phyloP scores from a whole-genome alignment of 2,113 vertebrate genomes.

The Poeciliopsis turrubarensis region DNA sequence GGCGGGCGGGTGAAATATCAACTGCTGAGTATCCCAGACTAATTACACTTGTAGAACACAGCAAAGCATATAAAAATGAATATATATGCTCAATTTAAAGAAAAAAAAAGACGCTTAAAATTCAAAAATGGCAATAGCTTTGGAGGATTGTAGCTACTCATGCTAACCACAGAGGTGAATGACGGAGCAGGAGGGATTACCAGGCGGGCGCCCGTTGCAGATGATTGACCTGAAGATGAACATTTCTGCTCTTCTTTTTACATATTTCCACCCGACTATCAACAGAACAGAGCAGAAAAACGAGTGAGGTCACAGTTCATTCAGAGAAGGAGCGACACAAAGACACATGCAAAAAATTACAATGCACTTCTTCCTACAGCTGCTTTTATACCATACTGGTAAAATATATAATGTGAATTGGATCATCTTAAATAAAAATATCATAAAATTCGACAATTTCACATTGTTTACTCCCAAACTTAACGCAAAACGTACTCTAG shows the following conservation, averaged over 20 bases:
- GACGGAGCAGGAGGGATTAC: slow-evolving; percentile 58
- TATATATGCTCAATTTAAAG: slow-evolving; percentile 73
- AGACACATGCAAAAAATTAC: slow-evolving; percentile 12
- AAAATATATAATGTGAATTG: background rate
- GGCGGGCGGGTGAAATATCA: slow-evolving; percentile 44
- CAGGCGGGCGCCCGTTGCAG: slow-evolving; percentile 43
- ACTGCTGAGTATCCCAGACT: slow-evolving; percentile 79
- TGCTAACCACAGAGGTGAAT: slow-evolving; percentile 46
- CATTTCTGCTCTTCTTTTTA: slow-evolving; percentile 45
- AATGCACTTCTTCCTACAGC: background rate
- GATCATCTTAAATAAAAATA: background rate
- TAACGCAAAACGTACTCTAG: background rate
- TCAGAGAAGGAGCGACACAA: slow-evolving; percentile 18
- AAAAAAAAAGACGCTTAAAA: slow-evolving; percentile 46
- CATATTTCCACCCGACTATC: slow-evolving; percentile 53
- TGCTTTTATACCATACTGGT: background rate
- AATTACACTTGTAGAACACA: slow-evolving; percentile 83
- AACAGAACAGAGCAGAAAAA: slow-evolving; percentile 37
- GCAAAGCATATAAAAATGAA: slow-evolving; percentile 68
- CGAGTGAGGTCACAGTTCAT: slow-evolving; percentile 22
- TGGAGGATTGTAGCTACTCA: slow-evolving; percentile 44
- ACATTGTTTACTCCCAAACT: background rate
- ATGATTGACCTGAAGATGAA: slow-evolving; percentile 58
- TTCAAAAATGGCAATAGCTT: slow-evolving; percentile 49
- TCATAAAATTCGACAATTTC: background rate